A percentile compares a stretch with the other conserved stretches of the same genome.
These are phyloP conservation scores for Cryptomyrus ogoouensis DNA, from an alignment of 2,113 vertebrate species.

Conservation along the genomic window DNA sequence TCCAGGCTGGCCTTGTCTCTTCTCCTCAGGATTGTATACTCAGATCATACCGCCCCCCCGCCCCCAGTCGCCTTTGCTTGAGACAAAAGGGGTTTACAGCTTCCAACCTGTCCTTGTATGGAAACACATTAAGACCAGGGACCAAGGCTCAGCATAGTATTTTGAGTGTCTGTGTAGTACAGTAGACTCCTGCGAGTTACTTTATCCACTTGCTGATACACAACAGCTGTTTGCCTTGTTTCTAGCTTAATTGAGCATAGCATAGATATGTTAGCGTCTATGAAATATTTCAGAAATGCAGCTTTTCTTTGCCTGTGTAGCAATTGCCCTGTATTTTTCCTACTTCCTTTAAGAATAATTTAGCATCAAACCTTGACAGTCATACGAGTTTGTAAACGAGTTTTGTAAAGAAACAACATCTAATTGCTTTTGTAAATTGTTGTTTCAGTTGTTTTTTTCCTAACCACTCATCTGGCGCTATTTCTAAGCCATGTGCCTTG, in stretches of 20 bases:
- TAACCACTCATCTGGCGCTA: not conserved
- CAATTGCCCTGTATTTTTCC: not conserved
- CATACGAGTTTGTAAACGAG: not conserved
- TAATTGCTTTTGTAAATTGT: not conserved
- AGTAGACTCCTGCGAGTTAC: not conserved
- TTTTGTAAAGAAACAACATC: not conserved
- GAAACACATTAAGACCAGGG: not conserved
- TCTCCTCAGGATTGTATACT: not conserved
- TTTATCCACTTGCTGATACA: not conserved
- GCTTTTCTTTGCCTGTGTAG: not conserved
- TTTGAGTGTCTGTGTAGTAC: not conserved
- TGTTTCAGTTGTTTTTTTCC: not conserved
- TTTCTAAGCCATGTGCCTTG: slow-evolving; percentile 52
- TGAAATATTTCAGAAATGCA: not conserved
- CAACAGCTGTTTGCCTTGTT: not conserved
- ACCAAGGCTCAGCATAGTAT: not conserved
- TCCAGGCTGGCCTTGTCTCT: not conserved
- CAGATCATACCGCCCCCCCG: not conserved
- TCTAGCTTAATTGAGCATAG: not conserved
- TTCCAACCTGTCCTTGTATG: slow-evolving; percentile 11
- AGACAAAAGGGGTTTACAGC: not conserved
- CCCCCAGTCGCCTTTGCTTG: not conserved
- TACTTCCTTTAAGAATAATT: not conserved
- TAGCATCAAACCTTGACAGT: not conserved
- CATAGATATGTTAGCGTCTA: not conserved